Conservation (phyloP, 2,797 vertebrate species). For the Capromys pilorides region DNA sequence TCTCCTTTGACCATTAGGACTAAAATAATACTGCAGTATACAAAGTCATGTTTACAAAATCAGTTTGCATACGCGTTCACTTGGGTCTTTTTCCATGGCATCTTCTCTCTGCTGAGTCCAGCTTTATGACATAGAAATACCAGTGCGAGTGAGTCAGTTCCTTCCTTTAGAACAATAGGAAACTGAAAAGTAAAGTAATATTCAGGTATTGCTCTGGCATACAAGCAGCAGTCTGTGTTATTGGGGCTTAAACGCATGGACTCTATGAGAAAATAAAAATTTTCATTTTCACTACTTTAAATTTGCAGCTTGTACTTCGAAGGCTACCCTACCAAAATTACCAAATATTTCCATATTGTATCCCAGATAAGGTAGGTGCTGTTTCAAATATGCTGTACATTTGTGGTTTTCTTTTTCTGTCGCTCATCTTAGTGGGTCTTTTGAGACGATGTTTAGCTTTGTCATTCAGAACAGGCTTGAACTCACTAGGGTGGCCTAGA, state of each 20-base stretch:
- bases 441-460: not conserved
- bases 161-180: not conserved
- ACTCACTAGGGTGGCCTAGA: not conserved
- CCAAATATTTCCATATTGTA: not conserved
- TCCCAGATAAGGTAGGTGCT: not conserved
- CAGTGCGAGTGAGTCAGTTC: not conserved
- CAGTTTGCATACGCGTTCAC: not conserved
- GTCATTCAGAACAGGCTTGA: not conserved
- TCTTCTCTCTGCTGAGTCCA: not conserved
- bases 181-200: not conserved
- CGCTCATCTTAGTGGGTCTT: not conserved
- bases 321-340: not conserved
- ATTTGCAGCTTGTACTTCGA: not conserved
- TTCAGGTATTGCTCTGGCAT: not conserved
- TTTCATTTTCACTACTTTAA: constrained; percentile 3
- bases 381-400: not conserved
- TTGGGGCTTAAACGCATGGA: not conserved
- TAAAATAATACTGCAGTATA: not conserved
- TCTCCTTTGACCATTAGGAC: not conserved
- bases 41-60: not conserved
- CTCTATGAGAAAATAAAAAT: not conserved
- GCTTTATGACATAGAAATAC: constrained; percentile 5
- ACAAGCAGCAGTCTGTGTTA: not conserved
- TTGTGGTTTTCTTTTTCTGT: not conserved
- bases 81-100: not conserved